Evolutionary conservation across 1,140 invertebrate species (phyloP).

Genomic region (Daktulosphaira vitifoliae): DNA sequence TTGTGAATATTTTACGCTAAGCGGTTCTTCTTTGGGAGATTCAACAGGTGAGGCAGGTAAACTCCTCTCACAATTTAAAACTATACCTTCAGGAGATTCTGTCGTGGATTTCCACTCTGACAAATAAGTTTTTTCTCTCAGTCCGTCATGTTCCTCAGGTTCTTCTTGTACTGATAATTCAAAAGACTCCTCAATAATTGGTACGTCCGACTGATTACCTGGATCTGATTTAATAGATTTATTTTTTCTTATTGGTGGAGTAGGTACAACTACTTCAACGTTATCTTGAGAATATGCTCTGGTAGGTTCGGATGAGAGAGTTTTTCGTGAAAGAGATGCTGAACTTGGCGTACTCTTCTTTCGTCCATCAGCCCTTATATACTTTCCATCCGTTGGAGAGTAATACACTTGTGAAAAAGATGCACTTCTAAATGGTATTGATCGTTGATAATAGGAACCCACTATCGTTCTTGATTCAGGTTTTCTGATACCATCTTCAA

Average conservation of each 20-base stretch:
- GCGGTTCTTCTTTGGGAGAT: slow-evolving; percentile 1
- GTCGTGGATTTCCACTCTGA: slow-evolving; percentile 21
- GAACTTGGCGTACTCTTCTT: slow-evolving; percentile 5
- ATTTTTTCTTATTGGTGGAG: slow-evolving; percentile 19
- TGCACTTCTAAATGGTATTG: slow-evolving; percentile 63
- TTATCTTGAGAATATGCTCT: slow-evolving; percentile 14
- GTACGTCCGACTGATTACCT: neutral
- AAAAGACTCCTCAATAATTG: slow-evolving; percentile 5
- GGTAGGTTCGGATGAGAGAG: neutral
- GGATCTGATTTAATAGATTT: slow-evolving; percentile 2
- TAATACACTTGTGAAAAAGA: slow-evolving; percentile 77
- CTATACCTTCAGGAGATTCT: neutral
- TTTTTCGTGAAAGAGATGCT: slow-evolving; percentile 1
- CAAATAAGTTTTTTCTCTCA: slow-evolving; percentile 5
- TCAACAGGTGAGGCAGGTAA: neutral
- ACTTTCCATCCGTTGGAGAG: slow-evolving; percentile 43
- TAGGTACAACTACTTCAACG: neutral
- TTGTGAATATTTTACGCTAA: slow-evolving; percentile 8
- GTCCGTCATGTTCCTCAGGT: neutral
- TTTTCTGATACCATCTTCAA: slow-evolving; percentile 43
- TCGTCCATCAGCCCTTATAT: slow-evolving; percentile 37
- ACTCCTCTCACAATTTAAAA: neutral
- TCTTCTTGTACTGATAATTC: neutral
- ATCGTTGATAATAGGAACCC: slow-evolving; percentile 51
- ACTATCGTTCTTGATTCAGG: slow-evolving; percentile 50